These are phyloP conservation scores for Sebastes miniatus DNA, from an alignment of 2,797 vertebrate genomes.

Conservation along the genomic window DNA sequence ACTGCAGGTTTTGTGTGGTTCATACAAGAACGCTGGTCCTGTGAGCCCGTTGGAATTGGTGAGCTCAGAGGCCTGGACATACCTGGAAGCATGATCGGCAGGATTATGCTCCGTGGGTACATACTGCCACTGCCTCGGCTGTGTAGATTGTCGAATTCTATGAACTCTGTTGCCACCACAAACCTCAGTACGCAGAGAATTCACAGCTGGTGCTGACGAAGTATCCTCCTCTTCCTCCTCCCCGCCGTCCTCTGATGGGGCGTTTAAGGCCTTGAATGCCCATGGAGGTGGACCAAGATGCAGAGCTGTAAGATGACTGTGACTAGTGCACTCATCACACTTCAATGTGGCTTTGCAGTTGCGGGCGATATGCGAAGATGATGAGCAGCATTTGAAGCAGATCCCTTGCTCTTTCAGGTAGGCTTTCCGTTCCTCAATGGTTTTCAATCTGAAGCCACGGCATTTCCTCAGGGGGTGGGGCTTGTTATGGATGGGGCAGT, in stretches of 20 bases:
- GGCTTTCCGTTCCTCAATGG: not conserved
- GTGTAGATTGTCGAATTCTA: too few relatives aligned
- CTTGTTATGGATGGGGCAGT: not conserved
- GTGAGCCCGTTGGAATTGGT: too few relatives aligned
- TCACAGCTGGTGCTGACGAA: not conserved
- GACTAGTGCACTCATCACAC: not conserved
- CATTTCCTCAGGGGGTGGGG: not conserved
- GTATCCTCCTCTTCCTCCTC: not conserved
- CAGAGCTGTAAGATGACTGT: not conserved
- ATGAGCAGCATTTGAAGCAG: not conserved
- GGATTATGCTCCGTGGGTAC: too few relatives aligned
- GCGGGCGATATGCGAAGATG: not conserved
- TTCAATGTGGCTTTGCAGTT: not conserved
- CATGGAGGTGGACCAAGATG: not conserved
- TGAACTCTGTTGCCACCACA: not conserved
- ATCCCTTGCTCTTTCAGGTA: not conserved
- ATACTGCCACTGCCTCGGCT: too few relatives aligned
- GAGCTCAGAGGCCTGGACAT: too few relatives aligned
- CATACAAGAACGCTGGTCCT: too few relatives aligned
- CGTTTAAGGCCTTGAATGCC: not conserved
- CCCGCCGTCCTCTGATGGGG: not conserved
- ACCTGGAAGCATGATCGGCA: too few relatives aligned
- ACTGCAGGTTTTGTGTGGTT: too few relatives aligned
- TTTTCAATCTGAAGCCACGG: not conserved
- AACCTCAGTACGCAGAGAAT: not conserved